phyloP scores from a whole-genome alignment of 1,140 invertebrate species.

The Drosophila sulfurigaster region DNA sequence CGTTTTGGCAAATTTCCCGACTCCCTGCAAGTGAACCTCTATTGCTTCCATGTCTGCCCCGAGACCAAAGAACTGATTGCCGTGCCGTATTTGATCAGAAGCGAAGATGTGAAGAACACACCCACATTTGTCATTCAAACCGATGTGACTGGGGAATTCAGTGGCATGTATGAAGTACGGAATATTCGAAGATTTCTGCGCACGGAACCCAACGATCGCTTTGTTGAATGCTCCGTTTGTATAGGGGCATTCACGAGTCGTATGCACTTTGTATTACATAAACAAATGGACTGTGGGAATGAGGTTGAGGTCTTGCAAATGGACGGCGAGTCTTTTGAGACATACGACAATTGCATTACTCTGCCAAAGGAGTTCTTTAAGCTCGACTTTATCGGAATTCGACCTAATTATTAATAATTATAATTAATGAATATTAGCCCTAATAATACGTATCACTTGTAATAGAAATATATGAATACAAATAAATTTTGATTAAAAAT shows the following conservation, averaged over 20 bases:
- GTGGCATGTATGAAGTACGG: conserved; percentile 41
- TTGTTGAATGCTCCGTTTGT: conserved; percentile 52
- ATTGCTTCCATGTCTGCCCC: conserved; percentile 56
- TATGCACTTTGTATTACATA: conserved; percentile 51
- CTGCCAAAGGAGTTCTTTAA: conserved; percentile 61
- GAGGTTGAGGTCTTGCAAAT: conserved; percentile 46
- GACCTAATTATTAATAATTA: conserved; percentile 1
- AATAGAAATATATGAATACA: no score
- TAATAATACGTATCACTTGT: neutral
- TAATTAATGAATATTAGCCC: neutral
- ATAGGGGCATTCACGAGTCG: conserved; percentile 44
- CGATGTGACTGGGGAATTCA: conserved; percentile 48
- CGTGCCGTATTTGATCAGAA: conserved; percentile 55
- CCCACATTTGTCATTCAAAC: conserved; percentile 64
- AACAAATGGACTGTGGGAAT: conserved; percentile 53
- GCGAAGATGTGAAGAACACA: conserved; percentile 50
- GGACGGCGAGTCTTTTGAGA: conserved; percentile 44
- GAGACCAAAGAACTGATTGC: conserved; percentile 59
- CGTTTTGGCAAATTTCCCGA: conserved; percentile 37
- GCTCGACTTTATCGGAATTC: conserved; percentile 57
- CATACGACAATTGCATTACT: conserved; percentile 62
- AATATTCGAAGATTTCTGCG: conserved; percentile 52
- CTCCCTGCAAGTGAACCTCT: conserved; percentile 46
- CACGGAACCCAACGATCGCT: conserved; percentile 41
- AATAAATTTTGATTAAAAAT: no score